A percentile compares a stretch with the other conserved stretches of the same genome.
phyloP scores from a whole-genome alignment of 2,113 vertebrate species.

The Heteronetta atricapilla region DNA sequence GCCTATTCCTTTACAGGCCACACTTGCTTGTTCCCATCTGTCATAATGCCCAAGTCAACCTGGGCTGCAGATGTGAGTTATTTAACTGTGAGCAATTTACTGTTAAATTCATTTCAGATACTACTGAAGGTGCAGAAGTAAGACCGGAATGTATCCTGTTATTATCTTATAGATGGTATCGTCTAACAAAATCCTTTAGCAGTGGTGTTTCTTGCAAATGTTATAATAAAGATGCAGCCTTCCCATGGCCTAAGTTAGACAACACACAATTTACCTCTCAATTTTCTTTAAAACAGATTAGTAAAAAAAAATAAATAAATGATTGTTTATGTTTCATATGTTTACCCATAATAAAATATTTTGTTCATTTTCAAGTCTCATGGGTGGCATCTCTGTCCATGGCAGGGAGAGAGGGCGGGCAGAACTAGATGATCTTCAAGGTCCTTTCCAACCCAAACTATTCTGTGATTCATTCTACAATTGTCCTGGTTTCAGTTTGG shows the following conservation, averaged over 20 bases:
- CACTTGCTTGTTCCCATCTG: not conserved
- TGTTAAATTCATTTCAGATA: not conserved
- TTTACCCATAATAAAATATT: not conserved
- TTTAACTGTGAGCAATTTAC: not conserved
- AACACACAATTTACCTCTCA: not conserved
- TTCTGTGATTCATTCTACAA: no score
- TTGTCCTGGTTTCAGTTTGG: no score
- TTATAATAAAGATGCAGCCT: not conserved
- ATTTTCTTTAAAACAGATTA: not conserved
- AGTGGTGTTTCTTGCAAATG: not conserved
- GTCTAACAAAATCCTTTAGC: not conserved
- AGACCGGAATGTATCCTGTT: not conserved
- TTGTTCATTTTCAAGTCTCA: not conserved
- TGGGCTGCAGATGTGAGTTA: not conserved
- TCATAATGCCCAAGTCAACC: not conserved
- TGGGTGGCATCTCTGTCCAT: no score
- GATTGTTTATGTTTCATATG: not conserved
- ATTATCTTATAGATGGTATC: not conserved
- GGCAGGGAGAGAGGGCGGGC: no score
- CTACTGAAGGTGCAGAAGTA: not conserved
- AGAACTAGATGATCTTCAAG: no score
- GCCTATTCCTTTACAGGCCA: not conserved
- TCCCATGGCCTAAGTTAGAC: not conserved
- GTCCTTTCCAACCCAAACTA: no score
- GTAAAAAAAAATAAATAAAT: not conserved